phyloP scores from a whole-genome alignment of 2,797 vertebrate genomes.

The Paedocypris micromegethes region DNA sequence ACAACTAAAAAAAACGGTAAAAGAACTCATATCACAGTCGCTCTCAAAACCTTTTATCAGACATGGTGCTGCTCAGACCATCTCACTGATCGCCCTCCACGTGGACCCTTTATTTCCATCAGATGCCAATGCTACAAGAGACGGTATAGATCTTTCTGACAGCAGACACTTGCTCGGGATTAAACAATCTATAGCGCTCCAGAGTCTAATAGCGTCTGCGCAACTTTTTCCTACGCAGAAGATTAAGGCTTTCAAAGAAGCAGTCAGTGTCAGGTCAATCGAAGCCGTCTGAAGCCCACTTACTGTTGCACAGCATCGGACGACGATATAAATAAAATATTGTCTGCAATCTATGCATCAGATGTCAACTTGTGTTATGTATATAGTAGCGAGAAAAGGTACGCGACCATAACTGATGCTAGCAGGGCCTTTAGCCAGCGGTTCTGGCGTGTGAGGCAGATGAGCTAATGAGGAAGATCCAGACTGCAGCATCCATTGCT shows the following conservation, averaged over 20 bases:
- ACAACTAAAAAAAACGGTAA: too few relatives aligned
- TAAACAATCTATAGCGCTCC: slow-evolving; percentile 31
- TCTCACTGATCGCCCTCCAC: background rate
- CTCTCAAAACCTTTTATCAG: slow-evolving; percentile 28
- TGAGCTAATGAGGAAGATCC: too few relatives aligned
- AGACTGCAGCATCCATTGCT: too few relatives aligned
- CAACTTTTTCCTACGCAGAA: slow-evolving; percentile 10
- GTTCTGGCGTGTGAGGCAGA: too few relatives aligned
- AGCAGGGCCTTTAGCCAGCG: too few relatives aligned
- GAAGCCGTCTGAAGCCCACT: slow-evolving; percentile 20
- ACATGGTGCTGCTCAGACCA: slow-evolving; percentile 21
- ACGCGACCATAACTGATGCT: background rate
- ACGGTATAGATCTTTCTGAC: slow-evolving; percentile 20
- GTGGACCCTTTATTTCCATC: slow-evolving; percentile 22
- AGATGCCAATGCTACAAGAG: slow-evolving; percentile 18
- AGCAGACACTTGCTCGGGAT: slow-evolving; percentile 24
- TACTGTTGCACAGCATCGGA: slow-evolving; percentile 13
- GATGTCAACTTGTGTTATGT: slow-evolving; percentile 33
- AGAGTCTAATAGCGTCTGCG: slow-evolving; percentile 18
- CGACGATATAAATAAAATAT: slow-evolving; percentile 17
- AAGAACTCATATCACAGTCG: background rate
- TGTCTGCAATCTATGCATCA: slow-evolving; percentile 9
- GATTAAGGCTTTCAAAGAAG: slow-evolving; percentile 15
- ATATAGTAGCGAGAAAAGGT: slow-evolving; percentile 11
- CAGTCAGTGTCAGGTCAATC: slow-evolving; percentile 22